phyloP scores from a whole-genome alignment of 2,113 vertebrate species.

The Python bivittatus region DNA sequence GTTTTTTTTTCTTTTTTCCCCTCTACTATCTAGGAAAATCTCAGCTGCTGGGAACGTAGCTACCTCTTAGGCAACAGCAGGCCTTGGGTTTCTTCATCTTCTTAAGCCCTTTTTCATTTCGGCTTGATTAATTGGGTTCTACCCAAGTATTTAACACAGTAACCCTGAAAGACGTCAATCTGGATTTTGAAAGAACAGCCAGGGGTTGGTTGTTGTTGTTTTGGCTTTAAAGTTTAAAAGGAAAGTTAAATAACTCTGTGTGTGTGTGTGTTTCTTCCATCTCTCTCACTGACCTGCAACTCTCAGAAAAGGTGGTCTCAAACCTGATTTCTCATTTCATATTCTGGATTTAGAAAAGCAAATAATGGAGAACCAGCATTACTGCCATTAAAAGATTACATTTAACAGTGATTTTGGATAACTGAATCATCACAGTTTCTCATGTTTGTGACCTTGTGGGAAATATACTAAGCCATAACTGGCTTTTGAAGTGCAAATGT shows the following conservation, averaged over 20 bases:
- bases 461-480: constrained; percentile 62
- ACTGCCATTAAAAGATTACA: constrained; percentile 54
- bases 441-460: constrained; percentile 61
- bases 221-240: background rate
- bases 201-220: background rate
- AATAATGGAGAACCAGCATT: constrained; percentile 41
- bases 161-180: constrained; percentile 3
- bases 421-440: constrained; percentile 43
- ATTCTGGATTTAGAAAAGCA: constrained; percentile 39
- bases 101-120: background rate
- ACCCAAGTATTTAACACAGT: background rate
- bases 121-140: background rate
- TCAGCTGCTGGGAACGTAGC: background rate
- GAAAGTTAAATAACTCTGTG: background rate
- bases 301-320: constrained; percentile 20
- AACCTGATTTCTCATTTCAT: constrained; percentile 22
- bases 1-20: background rate
- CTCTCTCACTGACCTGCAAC: background rate
- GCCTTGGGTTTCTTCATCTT: background rate
- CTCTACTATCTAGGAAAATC: background rate
- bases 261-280: background rate
- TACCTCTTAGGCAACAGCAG: background rate
- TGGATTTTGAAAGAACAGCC: background rate
- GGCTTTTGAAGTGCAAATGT: constrained; percentile 61
- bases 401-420: constrained; percentile 47